Percentiles rank a stretch among this genome's conserved stretches.
phyloP scores from a whole-genome alignment of 2,797 vertebrate species.

The Typhlichthys subterraneus region DNA sequence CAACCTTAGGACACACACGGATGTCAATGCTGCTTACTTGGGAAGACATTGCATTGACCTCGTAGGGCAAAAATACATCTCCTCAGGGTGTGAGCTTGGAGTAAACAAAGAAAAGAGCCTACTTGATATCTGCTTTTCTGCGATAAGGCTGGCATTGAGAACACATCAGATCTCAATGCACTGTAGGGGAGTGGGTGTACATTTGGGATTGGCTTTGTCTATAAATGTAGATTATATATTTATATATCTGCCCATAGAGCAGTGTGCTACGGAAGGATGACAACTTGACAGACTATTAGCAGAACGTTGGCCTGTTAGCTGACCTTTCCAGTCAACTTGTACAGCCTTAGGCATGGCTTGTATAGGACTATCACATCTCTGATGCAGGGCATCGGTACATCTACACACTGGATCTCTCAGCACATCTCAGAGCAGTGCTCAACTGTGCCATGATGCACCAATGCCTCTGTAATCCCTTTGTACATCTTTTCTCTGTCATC shows the following conservation, averaged over 20 bases:
- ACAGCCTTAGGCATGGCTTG: slow-evolving; percentile 46
- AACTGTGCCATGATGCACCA: slow-evolving; percentile 15
- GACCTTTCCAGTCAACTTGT: slow-evolving; percentile 39
- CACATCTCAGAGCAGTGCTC: slow-evolving; percentile 1
- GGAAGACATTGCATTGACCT: slow-evolving; percentile 46
- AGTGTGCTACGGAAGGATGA: slow-evolving; percentile 32
- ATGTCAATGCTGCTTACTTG: slow-evolving; percentile 21
- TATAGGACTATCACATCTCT: slow-evolving; percentile 50
- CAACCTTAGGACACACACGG: slow-evolving; percentile 3
- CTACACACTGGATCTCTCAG: slow-evolving; percentile 29
- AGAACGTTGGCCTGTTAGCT: slow-evolving; percentile 48
- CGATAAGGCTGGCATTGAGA: slow-evolving; percentile 49
- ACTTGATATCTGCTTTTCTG: slow-evolving; percentile 53
- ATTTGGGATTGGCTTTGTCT: slow-evolving; percentile 13
- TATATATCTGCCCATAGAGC: slow-evolving; percentile 11
- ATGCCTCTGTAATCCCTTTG: slow-evolving; percentile 17
- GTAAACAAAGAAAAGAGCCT: slow-evolving; percentile 53
- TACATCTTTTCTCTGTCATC: neutral
- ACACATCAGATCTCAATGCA: slow-evolving; percentile 17
- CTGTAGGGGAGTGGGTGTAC: neutral
- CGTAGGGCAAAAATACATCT: slow-evolving; percentile 58
- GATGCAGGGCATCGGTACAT: slow-evolving; percentile 37
- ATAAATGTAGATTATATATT: too few relatives aligned
- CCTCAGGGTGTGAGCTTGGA: slow-evolving; percentile 44
- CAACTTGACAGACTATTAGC: slow-evolving; percentile 49